Evolutionary conservation across 2,113 vertebrate species (phyloP).

Genomic region (Chionis minor): DNA sequence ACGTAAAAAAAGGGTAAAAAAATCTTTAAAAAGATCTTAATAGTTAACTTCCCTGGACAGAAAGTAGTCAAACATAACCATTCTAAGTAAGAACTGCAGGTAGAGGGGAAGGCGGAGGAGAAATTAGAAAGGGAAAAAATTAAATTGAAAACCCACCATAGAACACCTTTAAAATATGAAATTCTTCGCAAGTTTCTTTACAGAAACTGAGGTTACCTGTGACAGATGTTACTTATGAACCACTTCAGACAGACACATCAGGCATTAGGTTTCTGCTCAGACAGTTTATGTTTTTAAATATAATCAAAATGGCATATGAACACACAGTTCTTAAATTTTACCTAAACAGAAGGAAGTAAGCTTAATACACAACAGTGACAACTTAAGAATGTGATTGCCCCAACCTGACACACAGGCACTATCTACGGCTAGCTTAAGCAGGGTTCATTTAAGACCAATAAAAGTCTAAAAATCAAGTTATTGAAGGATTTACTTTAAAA

Average conservation of each 20-base stretch:
- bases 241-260: background rate
- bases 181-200: background rate
- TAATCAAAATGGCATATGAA: background rate
- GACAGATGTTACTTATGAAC: background rate
- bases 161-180: background rate
- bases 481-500: background rate
- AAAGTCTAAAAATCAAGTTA: background rate
- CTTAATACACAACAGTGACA: background rate
- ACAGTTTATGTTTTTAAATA: background rate
- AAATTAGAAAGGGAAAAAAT: background rate
- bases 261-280: background rate
- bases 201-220: background rate
- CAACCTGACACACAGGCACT: fast-evolving
- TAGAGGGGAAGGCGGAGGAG: background rate
- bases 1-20: background rate
- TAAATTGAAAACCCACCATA: background rate
- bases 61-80: background rate
- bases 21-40: background rate
- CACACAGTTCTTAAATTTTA: background rate
- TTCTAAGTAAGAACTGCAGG: background rate
- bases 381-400: background rate
- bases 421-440: background rate
- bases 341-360: background rate
- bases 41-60: background rate
- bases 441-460: background rate